A percentile compares a stretch with the other conserved stretches of the same genome.
Evolutionary conservation across 2,797 vertebrate species (phyloP).

Genomic region (Podarcis siculus): DNA sequence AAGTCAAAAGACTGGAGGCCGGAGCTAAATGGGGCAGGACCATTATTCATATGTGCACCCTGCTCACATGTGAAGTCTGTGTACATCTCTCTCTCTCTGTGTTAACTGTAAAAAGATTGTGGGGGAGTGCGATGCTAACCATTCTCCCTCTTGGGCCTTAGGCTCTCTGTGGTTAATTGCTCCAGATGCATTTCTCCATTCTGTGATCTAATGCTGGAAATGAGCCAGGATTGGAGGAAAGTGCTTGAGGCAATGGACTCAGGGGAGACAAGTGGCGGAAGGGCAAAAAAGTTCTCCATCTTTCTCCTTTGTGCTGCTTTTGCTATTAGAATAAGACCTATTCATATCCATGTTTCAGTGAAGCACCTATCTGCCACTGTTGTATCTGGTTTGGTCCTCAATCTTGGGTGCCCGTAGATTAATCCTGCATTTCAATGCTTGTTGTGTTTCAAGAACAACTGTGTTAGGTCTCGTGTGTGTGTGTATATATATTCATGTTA

Average conservation of each 20-base stretch:
- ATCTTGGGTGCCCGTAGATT: background rate
- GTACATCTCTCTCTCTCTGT: too few species aligned
- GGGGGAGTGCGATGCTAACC: too few species aligned
- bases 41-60: too few species aligned
- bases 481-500: background rate
- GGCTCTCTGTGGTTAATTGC: background rate
- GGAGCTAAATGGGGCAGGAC: too few species aligned
- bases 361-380: background rate
- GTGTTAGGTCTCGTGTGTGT: background rate
- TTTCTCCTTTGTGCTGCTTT: background rate
- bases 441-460: background rate
- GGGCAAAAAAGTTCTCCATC: background rate
- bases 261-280: background rate
- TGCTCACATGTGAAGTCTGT: too few species aligned
- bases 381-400: background rate
- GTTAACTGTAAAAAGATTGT: too few species aligned
- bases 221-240: background rate
- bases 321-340: background rate
- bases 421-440: background rate
- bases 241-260: background rate
- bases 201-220: background rate
- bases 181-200: background rate
- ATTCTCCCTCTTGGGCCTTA: too few species aligned
- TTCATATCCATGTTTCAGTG: background rate
- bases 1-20: too few species aligned